A percentile compares a stretch with the other conserved stretches of the same genome.
phyloP scores from a whole-genome alignment of 1,140 invertebrate genomes.

The Penaeus vannamei region DNA sequence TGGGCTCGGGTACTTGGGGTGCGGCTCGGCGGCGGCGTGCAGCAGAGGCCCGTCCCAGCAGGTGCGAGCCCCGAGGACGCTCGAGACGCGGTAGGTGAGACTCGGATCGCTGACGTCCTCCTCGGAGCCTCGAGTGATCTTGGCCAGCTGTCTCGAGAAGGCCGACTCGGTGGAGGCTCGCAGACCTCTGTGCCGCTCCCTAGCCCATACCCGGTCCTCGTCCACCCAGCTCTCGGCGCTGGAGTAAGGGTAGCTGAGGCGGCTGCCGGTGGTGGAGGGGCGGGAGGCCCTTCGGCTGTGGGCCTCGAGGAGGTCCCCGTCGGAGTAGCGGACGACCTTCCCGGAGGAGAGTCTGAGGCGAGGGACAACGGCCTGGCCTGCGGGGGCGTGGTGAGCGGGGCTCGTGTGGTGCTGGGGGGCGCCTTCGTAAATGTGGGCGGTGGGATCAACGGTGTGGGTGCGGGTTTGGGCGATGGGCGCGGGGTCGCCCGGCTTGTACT shows the following conservation, averaged over 20 bases:
- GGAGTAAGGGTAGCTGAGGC: constrained; percentile 25
- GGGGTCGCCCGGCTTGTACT: constrained; percentile 5
- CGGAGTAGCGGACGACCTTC: constrained; percentile 30
- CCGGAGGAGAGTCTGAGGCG: constrained; percentile 24
- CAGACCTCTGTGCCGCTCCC: constrained; percentile 34
- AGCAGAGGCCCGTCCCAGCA: constrained; percentile 44
- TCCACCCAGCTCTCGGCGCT: constrained; percentile 38
- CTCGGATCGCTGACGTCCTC: constrained; percentile 48
- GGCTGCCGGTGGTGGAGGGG: constrained; percentile 19
- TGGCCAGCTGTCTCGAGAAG: constrained; percentile 65
- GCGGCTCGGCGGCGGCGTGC: constrained; percentile 19
- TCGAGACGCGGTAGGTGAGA: constrained; percentile 38
- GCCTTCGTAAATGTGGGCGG: not conserved
- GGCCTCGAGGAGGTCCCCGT: constrained; percentile 30
- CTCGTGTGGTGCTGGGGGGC: no score
- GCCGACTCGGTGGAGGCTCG: constrained; percentile 48
- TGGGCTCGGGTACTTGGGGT: constrained; percentile 8
- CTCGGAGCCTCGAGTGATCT: constrained; percentile 58
- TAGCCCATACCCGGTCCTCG: constrained; percentile 42
- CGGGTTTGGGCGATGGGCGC: no score
- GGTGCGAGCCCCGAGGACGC: constrained; percentile 8
- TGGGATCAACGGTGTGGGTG: no score
- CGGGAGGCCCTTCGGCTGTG: constrained; percentile 24
- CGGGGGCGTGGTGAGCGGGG: no score
- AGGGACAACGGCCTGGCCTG: not conserved